Percentiles rank a stretch among this genome's conserved stretches.
Evolutionary conservation across 1,140 invertebrate species (phyloP).

Genomic region (Tetramorium alpestre): DNA sequence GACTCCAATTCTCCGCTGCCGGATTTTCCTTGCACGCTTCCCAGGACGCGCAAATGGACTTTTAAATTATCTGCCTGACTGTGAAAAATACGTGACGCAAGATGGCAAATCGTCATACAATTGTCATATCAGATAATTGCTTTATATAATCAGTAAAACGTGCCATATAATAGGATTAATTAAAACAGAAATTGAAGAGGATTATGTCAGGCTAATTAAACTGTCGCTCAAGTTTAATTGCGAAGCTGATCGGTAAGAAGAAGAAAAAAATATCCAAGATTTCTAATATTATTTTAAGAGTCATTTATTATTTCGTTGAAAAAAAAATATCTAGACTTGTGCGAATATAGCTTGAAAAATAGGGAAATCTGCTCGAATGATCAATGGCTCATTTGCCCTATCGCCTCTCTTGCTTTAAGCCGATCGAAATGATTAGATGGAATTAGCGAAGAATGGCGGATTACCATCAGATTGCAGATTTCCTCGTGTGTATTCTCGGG

Average conservation of each 20-base stretch:
- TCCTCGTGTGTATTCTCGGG: constrained; percentile 6
- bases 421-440: constrained; percentile 24
- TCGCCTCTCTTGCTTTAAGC: constrained; percentile 6
- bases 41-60: constrained; percentile 46
- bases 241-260: not conserved
- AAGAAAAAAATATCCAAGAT: not conserved
- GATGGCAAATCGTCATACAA: not conserved
- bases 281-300: not conserved
- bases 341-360: not conserved
- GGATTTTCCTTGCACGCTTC: constrained; percentile 31
- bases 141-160: not conserved
- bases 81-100: constrained; percentile 14
- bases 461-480: constrained; percentile 6
- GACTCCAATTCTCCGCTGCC: constrained; percentile 40
- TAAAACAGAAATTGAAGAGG: not conserved
- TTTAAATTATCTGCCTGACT: constrained; percentile 47
- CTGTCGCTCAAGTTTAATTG: not conserved
- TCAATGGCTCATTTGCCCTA: not conserved
- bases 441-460: constrained; percentile 34
- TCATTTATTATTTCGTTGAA: not conserved
- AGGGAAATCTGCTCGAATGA: not conserved
- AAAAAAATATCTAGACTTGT: not conserved
- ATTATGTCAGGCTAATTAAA: not conserved
- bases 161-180: too few relatives aligned
- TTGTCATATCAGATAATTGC: not conserved